Base-by-base conservation (phyloP, 2,113 vertebrate genomes). In the Turdus rufiventris region DNA sequence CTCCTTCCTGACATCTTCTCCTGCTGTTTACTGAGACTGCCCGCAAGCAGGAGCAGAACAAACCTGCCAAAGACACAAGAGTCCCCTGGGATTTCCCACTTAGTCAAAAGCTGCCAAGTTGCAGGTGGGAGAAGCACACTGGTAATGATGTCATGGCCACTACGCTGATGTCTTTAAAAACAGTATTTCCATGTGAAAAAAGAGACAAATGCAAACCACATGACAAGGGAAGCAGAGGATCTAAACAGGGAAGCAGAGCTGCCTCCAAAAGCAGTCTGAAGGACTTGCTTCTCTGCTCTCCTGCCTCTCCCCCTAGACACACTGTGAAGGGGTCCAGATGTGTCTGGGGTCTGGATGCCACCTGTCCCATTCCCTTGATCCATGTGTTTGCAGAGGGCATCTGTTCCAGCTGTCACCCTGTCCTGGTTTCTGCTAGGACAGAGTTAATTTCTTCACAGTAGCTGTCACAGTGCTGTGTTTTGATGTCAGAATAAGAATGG, bases 21-120 rank as follows among this genome's bases (percentile, higher is more conserved):
- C 82, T 88, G 86, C 63, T 93, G 58, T 74, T 88, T 90, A 31
- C 51, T 81, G 56, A 90, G 85, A 45, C 71, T 72, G 51, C 54
- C 67, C 75, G 87, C 61, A 43, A 61, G 76, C 33, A 57, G 66
- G 78, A 71, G 53, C 62, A 70, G 89, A 88, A 48, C 65, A 91
- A 96, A 86, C 54, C 50, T 91, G 73, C 58, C 73, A 82, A 89
- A 79, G 68, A 45, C 3, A 0, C 29, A 29, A 8, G 28, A 79
- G 21, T n/a, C 54, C 72, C 36, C 87, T 34, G 54, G 73, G 88
- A 82, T 87, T 88, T 95, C 65, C 58, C 40, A 76, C 43, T 94
- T 94, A 74, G 72, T 91, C 70, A 61, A 58, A 92, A 81, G 43
- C 80, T 96, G 86, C 58, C 3, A 10, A 74, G 38, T 26, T 88